phyloP scores from a whole-genome alignment of 2,113 vertebrate species.

The Nerophis ophidion region DNA sequence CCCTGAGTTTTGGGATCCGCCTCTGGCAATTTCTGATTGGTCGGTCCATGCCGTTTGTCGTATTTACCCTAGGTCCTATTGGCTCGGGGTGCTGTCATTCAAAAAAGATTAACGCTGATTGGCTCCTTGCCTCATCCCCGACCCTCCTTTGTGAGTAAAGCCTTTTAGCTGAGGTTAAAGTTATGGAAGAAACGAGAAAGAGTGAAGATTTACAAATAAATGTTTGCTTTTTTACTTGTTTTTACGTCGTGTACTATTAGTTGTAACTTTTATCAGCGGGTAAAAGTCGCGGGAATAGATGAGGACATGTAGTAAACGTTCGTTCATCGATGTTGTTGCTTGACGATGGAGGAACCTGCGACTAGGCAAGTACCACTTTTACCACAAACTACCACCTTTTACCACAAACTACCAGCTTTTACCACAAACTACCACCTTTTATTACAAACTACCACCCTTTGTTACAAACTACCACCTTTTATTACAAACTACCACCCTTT shows the following conservation, averaged over 20 bases:
- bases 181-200: conserved; percentile 8
- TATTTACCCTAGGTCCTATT: conserved; percentile 29
- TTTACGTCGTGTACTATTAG: background rate
- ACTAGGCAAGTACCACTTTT: conserved; percentile 49
- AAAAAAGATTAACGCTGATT: background rate
- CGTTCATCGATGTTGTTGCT: conserved; percentile 2
- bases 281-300: background rate
- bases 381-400: too few relatives aligned
- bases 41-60: background rate
- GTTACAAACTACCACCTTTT: too few relatives aligned
- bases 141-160: conserved; percentile 23
- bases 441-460: too few relatives aligned
- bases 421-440: too few relatives aligned
- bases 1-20: background rate
- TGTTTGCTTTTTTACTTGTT: background rate
- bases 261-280: background rate
- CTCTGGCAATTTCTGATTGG: conserved; percentile 28
- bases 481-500: too few relatives aligned
- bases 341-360: conserved; percentile 53
- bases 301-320: conserved; percentile 37
- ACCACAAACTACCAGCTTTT: too few relatives aligned
- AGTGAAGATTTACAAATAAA: conserved; percentile 5
- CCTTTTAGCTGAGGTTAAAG: conserved; percentile 15
- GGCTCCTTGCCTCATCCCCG: background rate
- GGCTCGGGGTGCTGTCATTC: background rate